Conservation (phyloP, 2,797 vertebrate genomes). For the Mustela erminea region DNA sequence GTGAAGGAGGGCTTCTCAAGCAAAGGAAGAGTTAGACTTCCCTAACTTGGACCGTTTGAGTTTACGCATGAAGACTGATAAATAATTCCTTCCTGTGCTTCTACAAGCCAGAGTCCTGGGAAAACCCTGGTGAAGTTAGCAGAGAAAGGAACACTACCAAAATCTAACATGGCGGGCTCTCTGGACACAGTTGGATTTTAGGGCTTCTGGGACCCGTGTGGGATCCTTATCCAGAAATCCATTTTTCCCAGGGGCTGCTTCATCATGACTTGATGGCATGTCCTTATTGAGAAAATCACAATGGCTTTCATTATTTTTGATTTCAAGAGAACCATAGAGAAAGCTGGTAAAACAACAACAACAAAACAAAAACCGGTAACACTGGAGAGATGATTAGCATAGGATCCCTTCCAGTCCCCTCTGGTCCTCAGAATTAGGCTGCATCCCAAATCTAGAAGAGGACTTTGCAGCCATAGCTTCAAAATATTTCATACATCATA, state of each 20-base stretch:
- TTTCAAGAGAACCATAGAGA: constrained; percentile 36
- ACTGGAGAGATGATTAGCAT: background rate
- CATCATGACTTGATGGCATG: background rate
- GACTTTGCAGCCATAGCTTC: background rate
- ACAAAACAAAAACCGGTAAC: background rate
- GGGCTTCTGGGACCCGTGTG: background rate
- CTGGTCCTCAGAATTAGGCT: background rate
- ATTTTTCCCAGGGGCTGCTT: background rate
- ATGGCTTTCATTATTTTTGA: background rate
- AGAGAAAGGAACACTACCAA: background rate
- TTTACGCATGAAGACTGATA: background rate
- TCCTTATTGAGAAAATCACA: background rate
- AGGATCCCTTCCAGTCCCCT: background rate
- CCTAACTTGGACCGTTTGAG: background rate
- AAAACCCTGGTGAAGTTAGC: background rate
- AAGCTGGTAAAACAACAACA: background rate
- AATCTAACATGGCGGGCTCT: background rate
- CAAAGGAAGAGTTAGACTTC: constrained; percentile 1
- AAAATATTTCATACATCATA: constrained; percentile 14
- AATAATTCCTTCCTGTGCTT: background rate
- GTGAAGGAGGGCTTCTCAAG: background rate
- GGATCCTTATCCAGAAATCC: constrained; percentile 32
- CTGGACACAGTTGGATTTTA: background rate
- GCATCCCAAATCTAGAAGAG: background rate
- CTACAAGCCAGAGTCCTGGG: background rate